Conservation (phyloP, 2,888 invertebrate genomes). For the Tanytarsus gracilentus region DNA sequence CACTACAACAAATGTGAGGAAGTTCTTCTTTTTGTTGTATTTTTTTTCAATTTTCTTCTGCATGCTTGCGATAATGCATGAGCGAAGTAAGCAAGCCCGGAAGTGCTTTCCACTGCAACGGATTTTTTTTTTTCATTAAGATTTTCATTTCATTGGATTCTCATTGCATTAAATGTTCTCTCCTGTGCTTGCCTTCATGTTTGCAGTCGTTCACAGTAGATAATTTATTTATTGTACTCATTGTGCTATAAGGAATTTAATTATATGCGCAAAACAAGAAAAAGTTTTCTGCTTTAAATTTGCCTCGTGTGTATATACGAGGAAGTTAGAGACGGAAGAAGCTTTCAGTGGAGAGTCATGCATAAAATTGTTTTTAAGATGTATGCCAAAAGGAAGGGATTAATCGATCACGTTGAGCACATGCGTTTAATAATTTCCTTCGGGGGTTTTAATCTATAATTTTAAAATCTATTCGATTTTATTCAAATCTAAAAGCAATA, state of each 20-base stretch:
- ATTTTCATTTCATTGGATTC: background rate
- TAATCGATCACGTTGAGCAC: no score
- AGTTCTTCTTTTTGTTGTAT: background rate
- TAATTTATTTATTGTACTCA: slow-evolving; percentile 18
- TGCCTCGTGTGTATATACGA: no score
- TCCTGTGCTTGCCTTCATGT: background rate
- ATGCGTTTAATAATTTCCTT: no score
- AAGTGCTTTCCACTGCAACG: background rate
- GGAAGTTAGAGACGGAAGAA: background rate
- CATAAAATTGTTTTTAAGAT: slow-evolving; percentile 26
- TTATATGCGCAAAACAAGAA: background rate
- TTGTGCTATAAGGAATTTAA: slow-evolving; percentile 1
- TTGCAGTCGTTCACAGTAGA: background rate
- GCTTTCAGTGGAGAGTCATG: background rate
- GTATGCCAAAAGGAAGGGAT: no score
- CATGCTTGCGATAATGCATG: background rate
- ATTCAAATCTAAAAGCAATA: no score
- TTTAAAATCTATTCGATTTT: no score
- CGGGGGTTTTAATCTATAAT: no score
- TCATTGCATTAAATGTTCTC: background rate
- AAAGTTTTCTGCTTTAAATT: no score
- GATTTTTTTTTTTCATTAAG: slow-evolving; percentile 8
- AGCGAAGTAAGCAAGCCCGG: background rate
- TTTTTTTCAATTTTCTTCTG: background rate
- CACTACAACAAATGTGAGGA: background rate